A percentile compares a stretch with the other conserved stretches of the same genome.
phyloP scores from a whole-genome alignment of 2,113 vertebrate species.

The Jacana jacana region DNA sequence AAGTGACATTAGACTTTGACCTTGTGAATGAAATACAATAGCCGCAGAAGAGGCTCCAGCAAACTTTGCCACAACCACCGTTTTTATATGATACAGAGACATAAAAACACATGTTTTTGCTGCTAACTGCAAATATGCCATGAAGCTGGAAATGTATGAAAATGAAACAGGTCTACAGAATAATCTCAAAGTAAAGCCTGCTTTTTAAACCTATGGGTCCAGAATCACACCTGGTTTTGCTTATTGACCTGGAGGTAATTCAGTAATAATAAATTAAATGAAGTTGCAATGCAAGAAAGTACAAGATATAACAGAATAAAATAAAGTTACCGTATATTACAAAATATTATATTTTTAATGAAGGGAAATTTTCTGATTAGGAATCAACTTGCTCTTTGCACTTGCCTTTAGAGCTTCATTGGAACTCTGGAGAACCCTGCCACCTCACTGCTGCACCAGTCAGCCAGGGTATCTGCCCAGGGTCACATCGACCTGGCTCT shows the following conservation, averaged over 20 bases:
- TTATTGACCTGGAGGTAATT: background rate
- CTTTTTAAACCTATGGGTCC: background rate
- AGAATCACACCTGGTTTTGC: background rate
- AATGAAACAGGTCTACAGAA: background rate
- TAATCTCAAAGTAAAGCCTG: background rate
- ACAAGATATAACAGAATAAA: background rate
- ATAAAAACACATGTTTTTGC: background rate
- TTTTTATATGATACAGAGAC: background rate
- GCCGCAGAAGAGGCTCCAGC: background rate
- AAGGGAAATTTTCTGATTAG: background rate
- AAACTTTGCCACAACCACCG: background rate
- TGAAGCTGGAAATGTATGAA: background rate
- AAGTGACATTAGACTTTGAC: background rate
- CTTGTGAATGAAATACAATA: background rate
- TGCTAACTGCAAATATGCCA: background rate
- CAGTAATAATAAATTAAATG: background rate
- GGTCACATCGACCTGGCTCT: background rate
- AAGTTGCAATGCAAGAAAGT: background rate
- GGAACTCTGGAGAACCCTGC: background rate
- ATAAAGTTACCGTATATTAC: background rate
- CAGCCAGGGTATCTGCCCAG: background rate
- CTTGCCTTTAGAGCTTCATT: background rate
- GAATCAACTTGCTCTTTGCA: background rate
- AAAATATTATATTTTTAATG: background rate
- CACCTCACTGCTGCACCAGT: background rate